These are phyloP conservation scores for Hanleya hanleyi DNA, from an alignment of 2,888 invertebrate genomes.

Conservation along the genomic window DNA sequence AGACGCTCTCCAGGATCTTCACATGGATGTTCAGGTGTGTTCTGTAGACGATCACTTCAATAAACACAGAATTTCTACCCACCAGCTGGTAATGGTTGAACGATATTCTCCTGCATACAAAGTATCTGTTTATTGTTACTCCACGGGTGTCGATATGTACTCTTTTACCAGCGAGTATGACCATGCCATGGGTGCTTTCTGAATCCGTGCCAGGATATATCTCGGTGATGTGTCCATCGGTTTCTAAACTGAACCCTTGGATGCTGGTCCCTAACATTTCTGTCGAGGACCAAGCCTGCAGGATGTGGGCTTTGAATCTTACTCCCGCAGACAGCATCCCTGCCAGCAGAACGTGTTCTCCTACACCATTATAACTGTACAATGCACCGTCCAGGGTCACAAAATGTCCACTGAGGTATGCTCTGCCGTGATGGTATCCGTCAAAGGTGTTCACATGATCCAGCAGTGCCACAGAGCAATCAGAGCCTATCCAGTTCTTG, in stretches of 20 bases:
- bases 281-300: not conserved
- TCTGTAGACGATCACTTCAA: slow-evolving; percentile 38
- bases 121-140: not conserved
- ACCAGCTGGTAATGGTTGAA: slow-evolving; percentile 31
- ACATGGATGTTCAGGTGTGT: slow-evolving; percentile 33
- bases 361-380: slow-evolving; percentile 41
- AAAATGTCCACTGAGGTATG: slow-evolving; percentile 38
- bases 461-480: slow-evolving; percentile 43
- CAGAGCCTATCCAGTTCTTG: slow-evolving; percentile 46
- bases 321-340: not conserved
- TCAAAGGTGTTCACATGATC: not conserved
- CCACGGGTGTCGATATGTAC: not conserved
- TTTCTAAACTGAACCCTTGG: not conserved
- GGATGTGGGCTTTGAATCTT: slow-evolving; percentile 3
- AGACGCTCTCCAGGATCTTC: slow-evolving; percentile 22
- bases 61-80: slow-evolving; percentile 25
- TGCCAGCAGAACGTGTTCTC: slow-evolving; percentile 43
- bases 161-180: not conserved
- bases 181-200: not conserved
- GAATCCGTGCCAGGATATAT: not conserved
- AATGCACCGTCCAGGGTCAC: slow-evolving; percentile 50
- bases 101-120: slow-evolving; percentile 21
- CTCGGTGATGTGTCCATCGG: not conserved
- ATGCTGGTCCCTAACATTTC: not conserved
- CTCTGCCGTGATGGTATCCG: slow-evolving; percentile 11